These are phyloP conservation scores for Paramormyrops kingsleyae DNA, from an alignment of 2,113 vertebrate genomes.

Conservation along the genomic window DNA sequence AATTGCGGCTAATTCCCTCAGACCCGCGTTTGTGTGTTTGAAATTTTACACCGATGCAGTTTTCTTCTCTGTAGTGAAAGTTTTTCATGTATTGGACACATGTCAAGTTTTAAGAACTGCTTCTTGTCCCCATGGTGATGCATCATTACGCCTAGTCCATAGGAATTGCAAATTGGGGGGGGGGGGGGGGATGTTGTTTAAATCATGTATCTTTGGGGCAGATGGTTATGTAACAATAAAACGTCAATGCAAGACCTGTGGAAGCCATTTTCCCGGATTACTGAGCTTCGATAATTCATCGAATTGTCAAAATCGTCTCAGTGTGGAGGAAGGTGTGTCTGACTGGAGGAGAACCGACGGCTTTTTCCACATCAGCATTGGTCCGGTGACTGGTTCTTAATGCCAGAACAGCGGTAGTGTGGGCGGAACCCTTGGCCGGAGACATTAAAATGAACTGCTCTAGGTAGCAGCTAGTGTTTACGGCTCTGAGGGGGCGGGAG, in stretches of 20 bases:
- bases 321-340: background rate
- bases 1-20: background rate
- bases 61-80: background rate
- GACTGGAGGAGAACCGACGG: background rate
- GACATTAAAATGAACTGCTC: conserved; percentile 4
- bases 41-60: background rate
- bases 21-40: background rate
- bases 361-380: background rate
- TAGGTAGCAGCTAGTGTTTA: conserved; percentile 25
- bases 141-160: background rate
- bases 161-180: conserved; percentile 20
- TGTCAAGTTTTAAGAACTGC: background rate
- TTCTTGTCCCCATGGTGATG: background rate
- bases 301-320: background rate
- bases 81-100: background rate
- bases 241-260: background rate
- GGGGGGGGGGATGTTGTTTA: background rate
- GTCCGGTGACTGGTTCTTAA: background rate
- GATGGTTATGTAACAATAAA: background rate
- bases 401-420: background rate
- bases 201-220: background rate
- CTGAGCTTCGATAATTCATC: background rate
- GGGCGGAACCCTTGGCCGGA: background rate
- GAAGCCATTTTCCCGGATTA: background rate
- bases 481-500: background rate